Base-by-base conservation (phyloP, 1,140 invertebrate genomes). In the Drosophila truncata region DNA sequence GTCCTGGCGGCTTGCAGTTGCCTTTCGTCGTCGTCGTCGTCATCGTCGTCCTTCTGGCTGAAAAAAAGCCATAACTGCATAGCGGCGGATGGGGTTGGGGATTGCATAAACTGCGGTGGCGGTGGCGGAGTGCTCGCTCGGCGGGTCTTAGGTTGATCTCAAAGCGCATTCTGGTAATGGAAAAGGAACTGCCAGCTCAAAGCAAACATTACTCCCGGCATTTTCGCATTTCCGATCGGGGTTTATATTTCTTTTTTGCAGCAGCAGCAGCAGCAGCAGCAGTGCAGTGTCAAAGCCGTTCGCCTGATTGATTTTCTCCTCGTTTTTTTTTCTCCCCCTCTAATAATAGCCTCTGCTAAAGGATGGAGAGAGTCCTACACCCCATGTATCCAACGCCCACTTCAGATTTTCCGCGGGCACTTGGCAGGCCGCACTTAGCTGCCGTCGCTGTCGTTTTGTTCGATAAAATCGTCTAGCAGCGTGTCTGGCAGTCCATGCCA, bases 391-490 rank as follows among this genome's bases (percentile, higher is more conserved):
- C 58, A 23, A 18, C 37, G 39, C 37, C 44, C 78, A 78, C 80
- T 67, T 87, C 59, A 65, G 71, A 60, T 69, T 46, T 52, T 66
- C 83, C 76, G 69, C 79, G 65, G 83, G 75, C 83, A 86, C 83
- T 80, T 80, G 80, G 63, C 76, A 74, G 82, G 58, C 72, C 81
- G 66, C 78, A 85, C 67, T 69, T 64, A 80, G 72, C 80, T 41
- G 41, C 57, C 52, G 72, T 74, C 73, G 65, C 62, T 74, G 61
- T 65, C 62, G 78, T 84, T 90, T 78, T 88, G 81, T 76, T 84
- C 81, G 85, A 88, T 90, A 88, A 81, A 76, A 85, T 90, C 85
- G 85, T 88, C 85, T 88, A 90, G 85, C 74, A 79, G 81, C 85
- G 81, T 62, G 84, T 88, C 81, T 88, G 81, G 74, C 81, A 72